phyloP scores from a whole-genome alignment of 2,797 vertebrate species.

The Cossypha caffra region DNA sequence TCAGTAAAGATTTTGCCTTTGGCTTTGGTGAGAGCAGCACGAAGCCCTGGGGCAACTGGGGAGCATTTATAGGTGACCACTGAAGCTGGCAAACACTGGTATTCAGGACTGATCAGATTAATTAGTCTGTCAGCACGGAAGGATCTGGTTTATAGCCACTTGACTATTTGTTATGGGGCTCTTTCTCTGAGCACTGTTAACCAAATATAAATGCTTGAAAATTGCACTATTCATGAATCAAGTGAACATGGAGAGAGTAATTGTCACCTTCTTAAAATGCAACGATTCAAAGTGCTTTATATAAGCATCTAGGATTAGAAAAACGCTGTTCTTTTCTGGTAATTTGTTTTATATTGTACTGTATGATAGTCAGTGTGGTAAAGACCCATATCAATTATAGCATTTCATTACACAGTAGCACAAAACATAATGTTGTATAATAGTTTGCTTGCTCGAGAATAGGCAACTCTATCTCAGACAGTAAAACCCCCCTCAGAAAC shows the following conservation, averaged over 20 bases:
- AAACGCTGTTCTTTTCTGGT: constrained; percentile 45
- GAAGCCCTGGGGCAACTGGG: background rate
- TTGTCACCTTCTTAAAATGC: constrained; percentile 43
- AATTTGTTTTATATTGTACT: constrained; percentile 62
- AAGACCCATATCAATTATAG: constrained; percentile 54
- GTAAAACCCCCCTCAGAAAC: background rate
- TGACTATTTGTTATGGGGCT: constrained; percentile 8
- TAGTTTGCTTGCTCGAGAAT: background rate
- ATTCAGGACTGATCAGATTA: constrained; percentile 44
- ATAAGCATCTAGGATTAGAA: constrained; percentile 47
- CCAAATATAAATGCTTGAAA: constrained; percentile 51
- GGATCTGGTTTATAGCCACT: constrained; percentile 46
- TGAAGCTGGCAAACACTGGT: background rate
- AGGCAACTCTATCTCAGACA: constrained; percentile 17
- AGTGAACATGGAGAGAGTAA: constrained; percentile 46
- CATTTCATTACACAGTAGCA: constrained; percentile 50
- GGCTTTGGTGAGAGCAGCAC: background rate
- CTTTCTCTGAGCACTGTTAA: constrained; percentile 36
- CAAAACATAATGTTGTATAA: background rate
- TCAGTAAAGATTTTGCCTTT: background rate
- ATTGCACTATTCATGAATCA: constrained; percentile 45
- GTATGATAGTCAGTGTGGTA: constrained; percentile 27
- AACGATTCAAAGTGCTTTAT: constrained; percentile 41
- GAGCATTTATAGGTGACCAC: background rate
- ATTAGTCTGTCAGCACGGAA: constrained; percentile 52